Base-by-base conservation (phyloP, 2,888 invertebrate genomes). In the Anorthoa munda region DNA sequence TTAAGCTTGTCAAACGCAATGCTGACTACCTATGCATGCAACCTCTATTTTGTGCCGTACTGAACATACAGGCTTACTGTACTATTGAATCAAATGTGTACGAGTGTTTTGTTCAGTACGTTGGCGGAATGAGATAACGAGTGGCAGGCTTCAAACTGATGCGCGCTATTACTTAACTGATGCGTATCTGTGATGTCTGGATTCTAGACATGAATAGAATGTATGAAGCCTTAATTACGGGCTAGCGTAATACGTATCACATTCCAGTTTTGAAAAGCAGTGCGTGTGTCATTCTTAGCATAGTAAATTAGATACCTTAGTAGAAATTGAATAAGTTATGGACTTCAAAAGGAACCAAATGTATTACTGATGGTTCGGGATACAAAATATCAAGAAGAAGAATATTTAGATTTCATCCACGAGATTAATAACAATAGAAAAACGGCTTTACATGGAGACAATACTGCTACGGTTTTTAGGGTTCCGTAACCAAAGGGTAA, bases 101-200 rank as follows among this genome's bases (percentile, higher is more conserved):
- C 46, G 23, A 77, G 31, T 74, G 69, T 68, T 77, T 77, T 67
- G 74, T 74, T 77, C n/a, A 46, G 69, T 17, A 46, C 23, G 68
- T 46, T 58, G 17, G 31, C 23, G 31, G 59, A 48, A 68, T 59
- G 46, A 77, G 59, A 75, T 59, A 68, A 75, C 58, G 23, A 77
- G 31, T 46, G 18, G 46, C 48, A 53, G 68, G 46, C 58, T 68
- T 59, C 51, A 68, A 53, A 39, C 46, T 75, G 69, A 77, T 53
- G 46, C 23, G 17, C 18, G 58, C 11, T 46, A 23, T 59, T 60
- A 39, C 39, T 39, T 39, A 39, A 39, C 39, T 39, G 39, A 39
- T 39, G 39, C 12, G 60, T 60, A 60, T 39, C 39, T 60, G 60
- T 45, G 60, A 60, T 60, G 60, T 60, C 60, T 60, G 60, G 45